Percentiles rank a stretch among this genome's conserved stretches.
phyloP scores from a whole-genome alignment of 2,113 vertebrate species.

The Poeciliopsis retropinna region DNA sequence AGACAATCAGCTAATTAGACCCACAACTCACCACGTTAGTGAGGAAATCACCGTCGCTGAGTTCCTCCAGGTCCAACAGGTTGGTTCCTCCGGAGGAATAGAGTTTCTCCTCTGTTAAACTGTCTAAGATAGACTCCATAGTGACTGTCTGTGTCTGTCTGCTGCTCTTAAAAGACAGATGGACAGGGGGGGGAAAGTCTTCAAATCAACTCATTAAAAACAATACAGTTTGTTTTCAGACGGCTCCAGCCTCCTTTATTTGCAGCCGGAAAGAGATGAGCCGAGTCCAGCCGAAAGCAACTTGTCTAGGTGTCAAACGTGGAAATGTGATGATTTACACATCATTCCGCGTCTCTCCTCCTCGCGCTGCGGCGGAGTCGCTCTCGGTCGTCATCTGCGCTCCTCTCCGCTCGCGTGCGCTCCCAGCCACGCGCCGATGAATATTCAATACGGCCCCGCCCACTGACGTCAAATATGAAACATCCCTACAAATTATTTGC shows the following conservation, averaged over 20 bases:
- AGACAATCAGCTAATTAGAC: background rate
- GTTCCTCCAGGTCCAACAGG: conserved; percentile 79
- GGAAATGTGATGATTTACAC: conserved; percentile 8
- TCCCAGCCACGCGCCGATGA: conserved; percentile 31
- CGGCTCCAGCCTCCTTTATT: background rate
- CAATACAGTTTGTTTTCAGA: conserved; percentile 2
- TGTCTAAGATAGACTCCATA: conserved; percentile 75
- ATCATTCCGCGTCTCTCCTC: conserved; percentile 41
- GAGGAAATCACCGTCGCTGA: conserved; percentile 75
- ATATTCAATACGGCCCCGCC: conserved; percentile 54
- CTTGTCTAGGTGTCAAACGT: conserved; percentile 24
- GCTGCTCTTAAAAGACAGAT: conserved; percentile 13
- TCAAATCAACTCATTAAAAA: conserved; percentile 36
- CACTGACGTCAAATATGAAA: background rate
- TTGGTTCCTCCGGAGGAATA: conserved; percentile 60
- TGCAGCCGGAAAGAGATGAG: background rate
- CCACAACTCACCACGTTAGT: conserved; percentile 68
- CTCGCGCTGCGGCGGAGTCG: conserved; percentile 2
- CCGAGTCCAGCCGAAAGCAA: background rate
- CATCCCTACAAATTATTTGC: conserved; percentile 25
- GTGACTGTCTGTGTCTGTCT: conserved; percentile 28
- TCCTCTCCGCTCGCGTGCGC: conserved; percentile 32
- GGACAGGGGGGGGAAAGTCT: conserved; percentile 8
- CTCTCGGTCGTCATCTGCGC: conserved; percentile 39
- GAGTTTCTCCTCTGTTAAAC: conserved; percentile 65